A percentile compares a stretch with the other conserved stretches of the same genome.
Evolutionary conservation across 2,113 vertebrate species (phyloP).

Genomic region (Acrocephalus arundinaceus): DNA sequence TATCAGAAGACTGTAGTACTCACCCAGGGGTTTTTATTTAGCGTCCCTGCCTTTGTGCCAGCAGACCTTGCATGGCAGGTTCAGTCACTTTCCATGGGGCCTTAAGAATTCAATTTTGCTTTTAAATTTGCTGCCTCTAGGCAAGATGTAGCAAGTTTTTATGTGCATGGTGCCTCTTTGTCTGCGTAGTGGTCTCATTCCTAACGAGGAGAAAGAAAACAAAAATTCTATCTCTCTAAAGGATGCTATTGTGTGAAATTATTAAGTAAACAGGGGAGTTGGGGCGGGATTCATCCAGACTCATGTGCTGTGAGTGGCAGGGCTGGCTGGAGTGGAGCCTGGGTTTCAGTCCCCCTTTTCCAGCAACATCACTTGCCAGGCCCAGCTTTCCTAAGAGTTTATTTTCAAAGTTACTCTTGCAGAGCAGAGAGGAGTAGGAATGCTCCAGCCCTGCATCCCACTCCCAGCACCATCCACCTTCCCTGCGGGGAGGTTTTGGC

Average conservation of each 20-base stretch:
- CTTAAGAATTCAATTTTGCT: slow-evolving; percentile 65
- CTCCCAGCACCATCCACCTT: slow-evolving; percentile 41
- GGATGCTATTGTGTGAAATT: slow-evolving; percentile 51
- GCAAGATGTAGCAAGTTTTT: slow-evolving; percentile 67
- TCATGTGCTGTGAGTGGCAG: neutral
- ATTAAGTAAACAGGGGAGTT: neutral
- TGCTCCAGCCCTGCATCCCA: neutral
- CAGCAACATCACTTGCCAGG: neutral
- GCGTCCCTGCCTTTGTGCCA: neutral
- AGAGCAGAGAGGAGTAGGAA: neutral
- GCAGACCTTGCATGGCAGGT: slow-evolving; percentile 46
- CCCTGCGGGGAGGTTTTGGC: slow-evolving; percentile 33
- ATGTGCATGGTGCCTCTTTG: slow-evolving; percentile 66
- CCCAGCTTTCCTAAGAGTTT: neutral
- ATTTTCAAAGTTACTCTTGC: neutral
- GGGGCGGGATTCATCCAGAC: neutral
- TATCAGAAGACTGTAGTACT: neutral
- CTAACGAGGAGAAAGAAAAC: slow-evolving; percentile 5
- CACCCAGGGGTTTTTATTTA: slow-evolving; percentile 28
- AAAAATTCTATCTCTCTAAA: slow-evolving; percentile 8
- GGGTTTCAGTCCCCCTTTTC: neutral
- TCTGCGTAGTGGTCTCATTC: slow-evolving; percentile 56
- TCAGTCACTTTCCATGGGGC: slow-evolving; percentile 46
- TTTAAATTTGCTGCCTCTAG: slow-evolving; percentile 62
- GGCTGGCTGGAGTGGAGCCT: neutral